Percentiles rank a stretch among this genome's conserved stretches.
phyloP scores from a whole-genome alignment of 2,797 vertebrate genomes.

The Fistularia commersonii region DNA sequence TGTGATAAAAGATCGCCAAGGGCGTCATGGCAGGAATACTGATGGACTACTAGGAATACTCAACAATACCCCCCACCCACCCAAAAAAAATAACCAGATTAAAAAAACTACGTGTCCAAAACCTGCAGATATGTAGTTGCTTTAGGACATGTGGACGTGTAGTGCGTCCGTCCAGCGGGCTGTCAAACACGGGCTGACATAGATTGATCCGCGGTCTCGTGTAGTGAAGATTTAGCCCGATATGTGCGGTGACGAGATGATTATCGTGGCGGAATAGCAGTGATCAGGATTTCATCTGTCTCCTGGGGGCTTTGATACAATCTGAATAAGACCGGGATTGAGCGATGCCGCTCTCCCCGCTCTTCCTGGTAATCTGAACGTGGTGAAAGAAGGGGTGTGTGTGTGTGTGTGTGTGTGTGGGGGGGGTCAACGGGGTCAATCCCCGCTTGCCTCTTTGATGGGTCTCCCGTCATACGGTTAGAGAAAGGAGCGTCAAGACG shows the following conservation, averaged over 20 bases:
- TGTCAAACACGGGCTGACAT: constrained; percentile 55
- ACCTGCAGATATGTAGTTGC: constrained; percentile 32
- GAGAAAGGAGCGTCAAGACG: constrained; percentile 48
- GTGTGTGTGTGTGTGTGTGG: too few species aligned
- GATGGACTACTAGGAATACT: too few species aligned
- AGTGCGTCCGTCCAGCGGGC: constrained; percentile 14
- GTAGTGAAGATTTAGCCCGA: constrained; percentile 54
- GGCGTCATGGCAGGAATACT: too few species aligned
- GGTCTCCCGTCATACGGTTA: constrained; percentile 46
- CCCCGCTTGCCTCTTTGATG: constrained; percentile 68
- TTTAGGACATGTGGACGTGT: constrained; percentile 24
- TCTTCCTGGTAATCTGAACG: constrained; percentile 62
- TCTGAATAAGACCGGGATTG: constrained; percentile 63
- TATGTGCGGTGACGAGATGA: constrained; percentile 59
- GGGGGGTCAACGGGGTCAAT: constrained; percentile 64
- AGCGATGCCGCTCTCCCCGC: constrained; percentile 42
- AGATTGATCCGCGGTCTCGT: constrained; percentile 61
- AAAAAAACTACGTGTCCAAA: too few species aligned
- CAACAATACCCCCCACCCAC: too few species aligned
- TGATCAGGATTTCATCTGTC: constrained; percentile 67
- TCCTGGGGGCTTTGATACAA: constrained; percentile 61
- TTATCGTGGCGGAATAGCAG: constrained; percentile 64
- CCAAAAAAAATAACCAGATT: too few species aligned
- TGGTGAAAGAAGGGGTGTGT: too few species aligned
- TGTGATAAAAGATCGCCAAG: too few species aligned